phyloP scores from a whole-genome alignment of 2,797 vertebrate species.

The Xenentodon cancila region DNA sequence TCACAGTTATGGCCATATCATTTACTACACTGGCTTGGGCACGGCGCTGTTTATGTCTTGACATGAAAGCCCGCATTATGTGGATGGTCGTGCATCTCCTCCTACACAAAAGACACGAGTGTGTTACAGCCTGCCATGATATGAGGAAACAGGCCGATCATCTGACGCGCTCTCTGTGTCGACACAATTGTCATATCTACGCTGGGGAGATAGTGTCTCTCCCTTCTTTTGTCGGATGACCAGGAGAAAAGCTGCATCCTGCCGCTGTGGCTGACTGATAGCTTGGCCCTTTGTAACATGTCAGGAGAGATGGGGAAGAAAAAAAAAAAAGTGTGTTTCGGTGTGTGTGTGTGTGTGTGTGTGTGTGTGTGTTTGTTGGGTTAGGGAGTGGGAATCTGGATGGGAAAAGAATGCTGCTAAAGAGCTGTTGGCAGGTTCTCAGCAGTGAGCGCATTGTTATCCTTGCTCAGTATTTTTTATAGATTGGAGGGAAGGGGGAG shows the following conservation, averaged over 20 bases:
- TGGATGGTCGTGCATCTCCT: slow-evolving; percentile 5
- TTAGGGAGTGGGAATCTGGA: not conserved
- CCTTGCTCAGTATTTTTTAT: slow-evolving; percentile 75
- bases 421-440: slow-evolving; percentile 53
- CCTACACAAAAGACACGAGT: slow-evolving; percentile 24
- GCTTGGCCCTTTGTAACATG: slow-evolving; percentile 64
- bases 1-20: slow-evolving; percentile 19
- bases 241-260: slow-evolving; percentile 71
- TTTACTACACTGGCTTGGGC: not conserved
- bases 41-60: slow-evolving; percentile 6
- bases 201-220: slow-evolving; percentile 63
- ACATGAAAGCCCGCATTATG: slow-evolving; percentile 1
- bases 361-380: too few relatives aligned
- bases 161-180: slow-evolving; percentile 53
- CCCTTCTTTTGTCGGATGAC: slow-evolving; percentile 57
- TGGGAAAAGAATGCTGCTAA: slow-evolving; percentile 55
- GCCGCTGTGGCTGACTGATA: slow-evolving; percentile 71
- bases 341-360: slow-evolving; percentile 14
- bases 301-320: slow-evolving; percentile 8
- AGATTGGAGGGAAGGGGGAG: slow-evolving; percentile 47
- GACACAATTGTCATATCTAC: slow-evolving; percentile 70
- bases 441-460: slow-evolving; percentile 76
- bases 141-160: slow-evolving; percentile 56
- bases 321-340: slow-evolving; percentile 4
- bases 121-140: slow-evolving; percentile 46